Conservation (phyloP, 2,888 invertebrate species). For the Dimorphilus gyrociliatus region DNA sequence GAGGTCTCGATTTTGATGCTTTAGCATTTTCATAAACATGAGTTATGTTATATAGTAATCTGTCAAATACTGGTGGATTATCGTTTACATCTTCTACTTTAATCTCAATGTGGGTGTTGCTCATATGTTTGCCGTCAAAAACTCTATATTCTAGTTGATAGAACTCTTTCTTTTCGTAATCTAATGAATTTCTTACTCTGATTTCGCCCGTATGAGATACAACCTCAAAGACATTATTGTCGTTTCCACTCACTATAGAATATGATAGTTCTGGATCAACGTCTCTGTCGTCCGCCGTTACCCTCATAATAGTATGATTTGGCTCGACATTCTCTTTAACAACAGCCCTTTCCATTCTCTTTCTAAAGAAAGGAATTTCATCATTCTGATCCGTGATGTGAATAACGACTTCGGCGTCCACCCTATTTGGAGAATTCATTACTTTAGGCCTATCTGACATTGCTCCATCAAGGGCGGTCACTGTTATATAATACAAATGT, state of each 20-base stretch:
- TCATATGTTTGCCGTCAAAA: conserved; percentile 15
- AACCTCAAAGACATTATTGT: conserved; percentile 91
- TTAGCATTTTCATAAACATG: conserved; percentile 14
- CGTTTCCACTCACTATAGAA: conserved; percentile 97
- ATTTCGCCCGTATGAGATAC: conserved; percentile 88
- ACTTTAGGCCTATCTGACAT: conserved; percentile 77
- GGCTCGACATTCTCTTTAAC: conserved; percentile 92
- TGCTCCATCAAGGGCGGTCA: conserved; percentile 86
- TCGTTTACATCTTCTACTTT: conserved; percentile 15
- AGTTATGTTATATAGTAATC: conserved; percentile 11
- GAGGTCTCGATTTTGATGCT: background rate
- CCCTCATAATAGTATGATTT: conserved; percentile 71
- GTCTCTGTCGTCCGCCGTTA: conserved; percentile 97
- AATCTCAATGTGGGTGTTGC: conserved; percentile 14
- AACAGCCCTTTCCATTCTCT: conserved; percentile 85
- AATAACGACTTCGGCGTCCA: conserved; percentile 93
- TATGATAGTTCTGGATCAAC: conserved; percentile 57
- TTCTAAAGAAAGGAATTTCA: conserved; percentile 95
- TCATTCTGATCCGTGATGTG: conserved; percentile 98
- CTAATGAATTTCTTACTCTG: conserved; percentile 17
- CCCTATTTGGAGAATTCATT: too few species aligned
- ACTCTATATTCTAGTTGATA: conserved; percentile 13
- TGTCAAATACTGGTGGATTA: conserved; percentile 14
- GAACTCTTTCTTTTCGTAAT: conserved; percentile 13
- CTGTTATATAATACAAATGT: conserved; percentile 90